Evolutionary conservation across 2,888 invertebrate genomes (phyloP).

Genomic region (Sycophila texana): DNA sequence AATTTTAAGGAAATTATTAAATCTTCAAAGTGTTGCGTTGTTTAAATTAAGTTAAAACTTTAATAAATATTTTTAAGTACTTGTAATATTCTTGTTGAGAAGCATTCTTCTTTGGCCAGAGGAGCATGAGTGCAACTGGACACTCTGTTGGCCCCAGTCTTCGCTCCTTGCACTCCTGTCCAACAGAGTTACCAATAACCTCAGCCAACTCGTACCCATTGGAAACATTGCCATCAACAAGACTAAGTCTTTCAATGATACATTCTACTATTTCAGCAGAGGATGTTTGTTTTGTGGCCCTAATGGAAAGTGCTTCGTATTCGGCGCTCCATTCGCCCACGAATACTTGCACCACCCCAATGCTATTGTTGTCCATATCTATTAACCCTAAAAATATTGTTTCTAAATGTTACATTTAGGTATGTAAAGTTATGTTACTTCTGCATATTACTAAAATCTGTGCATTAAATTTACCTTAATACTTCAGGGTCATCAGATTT

Average conservation of each 20-base stretch:
- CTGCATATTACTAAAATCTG: neutral
- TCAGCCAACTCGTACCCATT: constrained; percentile 89
- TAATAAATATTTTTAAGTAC: constrained; percentile 62
- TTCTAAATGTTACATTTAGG: neutral
- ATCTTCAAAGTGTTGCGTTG: neutral
- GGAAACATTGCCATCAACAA: constrained; percentile 77
- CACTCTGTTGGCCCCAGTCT: constrained; percentile 88
- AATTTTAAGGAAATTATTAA: constrained; percentile 51
- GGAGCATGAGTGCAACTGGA: constrained; percentile 88
- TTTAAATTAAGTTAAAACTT: no score
- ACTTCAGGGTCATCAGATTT: constrained; percentile 71
- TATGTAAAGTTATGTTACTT: constrained; percentile 14
- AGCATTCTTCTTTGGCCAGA: constrained; percentile 84
- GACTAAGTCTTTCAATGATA: constrained; percentile 82
- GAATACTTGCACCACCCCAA: constrained; percentile 83
- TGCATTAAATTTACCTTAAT: constrained; percentile 63
- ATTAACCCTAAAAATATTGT: constrained; percentile 47
- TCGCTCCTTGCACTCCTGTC: constrained; percentile 94
- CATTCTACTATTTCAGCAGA: constrained; percentile 94
- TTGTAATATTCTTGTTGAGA: constrained; percentile 77
- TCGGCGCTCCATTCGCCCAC: constrained; percentile 91
- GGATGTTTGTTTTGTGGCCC: constrained; percentile 93
- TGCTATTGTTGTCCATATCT: constrained; percentile 71
- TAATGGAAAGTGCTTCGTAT: constrained; percentile 92
- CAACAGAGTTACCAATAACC: constrained; percentile 90